phyloP scores from a whole-genome alignment of 2,888 invertebrate species.

The Trissoscelio sp. region DNA sequence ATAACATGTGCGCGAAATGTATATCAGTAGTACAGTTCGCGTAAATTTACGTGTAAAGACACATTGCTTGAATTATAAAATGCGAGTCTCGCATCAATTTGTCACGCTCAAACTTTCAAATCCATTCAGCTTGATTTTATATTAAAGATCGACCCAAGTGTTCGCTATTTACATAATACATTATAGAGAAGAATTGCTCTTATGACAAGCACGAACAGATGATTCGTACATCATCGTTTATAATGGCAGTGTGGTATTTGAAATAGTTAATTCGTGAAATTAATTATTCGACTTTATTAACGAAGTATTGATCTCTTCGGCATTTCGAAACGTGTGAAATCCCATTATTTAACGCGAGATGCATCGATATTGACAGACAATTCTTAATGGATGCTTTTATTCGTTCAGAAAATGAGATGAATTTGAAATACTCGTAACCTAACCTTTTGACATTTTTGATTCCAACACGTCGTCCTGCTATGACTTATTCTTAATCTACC shows the following conservation, averaged over 20 bases:
- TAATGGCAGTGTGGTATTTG: neutral
- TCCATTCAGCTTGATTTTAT: neutral
- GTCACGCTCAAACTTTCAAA: conserved; percentile 13
- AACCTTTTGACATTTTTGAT: conserved; percentile 23
- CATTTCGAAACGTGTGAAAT: conserved; percentile 73
- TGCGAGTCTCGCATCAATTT: neutral
- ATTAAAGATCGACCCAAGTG: neutral
- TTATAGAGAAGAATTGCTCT: neutral
- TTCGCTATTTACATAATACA: neutral
- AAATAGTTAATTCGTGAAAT: neutral
- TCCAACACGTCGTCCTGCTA: too few relatives aligned
- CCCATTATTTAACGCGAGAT: conserved; percentile 38
- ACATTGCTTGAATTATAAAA: conserved; percentile 2
- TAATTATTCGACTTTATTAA: neutral
- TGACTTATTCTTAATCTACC: too few relatives aligned
- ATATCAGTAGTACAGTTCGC: conserved; percentile 13
- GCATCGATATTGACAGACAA: conserved; percentile 59
- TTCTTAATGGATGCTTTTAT: conserved; percentile 75
- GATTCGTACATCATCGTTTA: conserved; percentile 2
- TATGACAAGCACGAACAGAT: conserved; percentile 3
- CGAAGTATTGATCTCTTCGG: conserved; percentile 64
- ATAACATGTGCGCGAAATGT: conserved; percentile 7
- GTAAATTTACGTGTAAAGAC: neutral
- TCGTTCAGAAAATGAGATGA: conserved; percentile 23
- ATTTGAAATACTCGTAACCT: neutral